Evolutionary conservation across 2,113 vertebrate genomes (phyloP), one percentile per base, ranked within the genome.

Genomic region (Nasalis larvatus): DNA sequence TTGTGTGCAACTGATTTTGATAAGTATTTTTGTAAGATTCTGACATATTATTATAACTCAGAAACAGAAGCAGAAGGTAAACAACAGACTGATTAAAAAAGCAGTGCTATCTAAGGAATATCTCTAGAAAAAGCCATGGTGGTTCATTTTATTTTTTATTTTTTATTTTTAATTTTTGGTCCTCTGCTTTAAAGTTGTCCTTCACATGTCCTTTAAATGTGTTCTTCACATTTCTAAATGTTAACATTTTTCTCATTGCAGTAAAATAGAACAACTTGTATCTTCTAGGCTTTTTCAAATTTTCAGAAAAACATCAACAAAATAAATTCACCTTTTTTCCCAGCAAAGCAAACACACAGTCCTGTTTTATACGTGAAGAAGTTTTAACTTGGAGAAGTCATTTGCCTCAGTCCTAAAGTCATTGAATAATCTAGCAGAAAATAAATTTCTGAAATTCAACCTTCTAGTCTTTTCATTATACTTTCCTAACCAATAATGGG

Each of bases 11-110:
- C 94, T 90, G 93, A 97, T 84, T 98, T 92, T 0, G 95, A 98
- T 98, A 98, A 98, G 98, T 96, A 97, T 98, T 96, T 98, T 97
- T 97, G 94, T 97, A 98, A 98, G 96, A 98, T 82, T 97, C 98
- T 98, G 98, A 97, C 49, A 74, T 94, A 96, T 97, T 98, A 98
- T 98, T 97, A 86, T 97, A 98, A 98, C 95, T 97, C 97, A 40
- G 77, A 83, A 82, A 91, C 73, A 90, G 83, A 92, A 91, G 66
- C 95, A 58, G 42, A 69, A 89, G 80, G 17, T 60, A 91, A 93
- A 96, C 42, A 87, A 85, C 45, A 80, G 56, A 76, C 32, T 52
- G 77, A 52, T 27, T 68, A 78, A 56, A n/a, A 82, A 95, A 45
- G 54, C 6, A 3, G 12, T 35, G 21, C 14, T 69, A 54, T 23